Conservation (phyloP, 2,113 vertebrate species). For the Upupa epops region DNA sequence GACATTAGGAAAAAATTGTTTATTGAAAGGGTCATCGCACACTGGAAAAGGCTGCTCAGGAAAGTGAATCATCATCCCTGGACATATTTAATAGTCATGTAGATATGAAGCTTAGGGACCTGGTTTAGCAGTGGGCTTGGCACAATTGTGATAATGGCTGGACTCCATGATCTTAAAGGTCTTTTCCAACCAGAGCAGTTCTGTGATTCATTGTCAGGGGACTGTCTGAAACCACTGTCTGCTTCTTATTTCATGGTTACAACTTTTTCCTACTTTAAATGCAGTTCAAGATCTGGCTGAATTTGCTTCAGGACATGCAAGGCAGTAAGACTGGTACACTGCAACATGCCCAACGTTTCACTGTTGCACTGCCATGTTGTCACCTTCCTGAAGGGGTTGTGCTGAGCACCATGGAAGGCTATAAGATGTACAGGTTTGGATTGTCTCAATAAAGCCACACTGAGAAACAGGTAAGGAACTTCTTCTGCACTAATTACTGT, state of each 20-base stretch:
- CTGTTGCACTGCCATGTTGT: neutral
- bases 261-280: neutral
- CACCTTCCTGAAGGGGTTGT: neutral
- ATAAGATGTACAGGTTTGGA: neutral
- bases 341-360: neutral
- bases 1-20: too few species aligned
- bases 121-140: too few species aligned
- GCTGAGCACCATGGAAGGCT: neutral
- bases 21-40: too few species aligned
- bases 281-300: neutral
- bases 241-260: neutral
- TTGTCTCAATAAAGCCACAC: neutral
- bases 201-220: too few species aligned
- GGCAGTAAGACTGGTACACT: neutral
- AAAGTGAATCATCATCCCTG: too few species aligned
- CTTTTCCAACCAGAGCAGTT: too few species aligned
- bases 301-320: neutral
- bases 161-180: too few species aligned
- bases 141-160: too few species aligned
- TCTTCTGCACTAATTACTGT: neutral
- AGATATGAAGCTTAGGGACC: too few species aligned
- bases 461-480: neutral
- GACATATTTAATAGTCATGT: too few species aligned
- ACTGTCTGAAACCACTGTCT: neutral
- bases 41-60: too few species aligned